Base-by-base conservation (phyloP, 2,797 vertebrate species). In the Acanthornis magna region DNA sequence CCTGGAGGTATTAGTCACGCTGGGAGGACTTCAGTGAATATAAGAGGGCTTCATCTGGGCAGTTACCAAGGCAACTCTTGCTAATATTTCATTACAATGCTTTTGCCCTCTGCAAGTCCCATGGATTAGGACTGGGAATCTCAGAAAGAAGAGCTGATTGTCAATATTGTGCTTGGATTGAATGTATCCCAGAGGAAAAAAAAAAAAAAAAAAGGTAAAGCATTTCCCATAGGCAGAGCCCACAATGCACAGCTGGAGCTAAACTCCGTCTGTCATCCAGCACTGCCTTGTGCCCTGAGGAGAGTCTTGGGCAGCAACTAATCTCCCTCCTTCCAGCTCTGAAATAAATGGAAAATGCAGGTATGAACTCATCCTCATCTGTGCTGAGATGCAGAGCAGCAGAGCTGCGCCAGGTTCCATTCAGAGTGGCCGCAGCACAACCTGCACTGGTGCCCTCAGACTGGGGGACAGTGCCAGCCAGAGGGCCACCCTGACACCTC, bases 41-140 rank as follows among this genome's bases (percentile, higher is more conserved):
- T 97, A 88, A 94, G 93, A 96, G 89, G 87, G 96, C 95, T 95
- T 96, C 96, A 97, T 96, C 96, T 91, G 93, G 90, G 88, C 85
- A 54, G 98, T 98, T 98, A 77, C 98, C 97, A 96, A 23, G 96
- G 96, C 97, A 97, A 98, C 97, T 66, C 91, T 93, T 96, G 70
- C 94, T 97, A 93, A 92, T 97, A 97, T 97, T 96, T 97, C 93
- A 86, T 96, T 95, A 94, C 93, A 95, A 95, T 95, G 95, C 91
- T 85, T 82, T 80, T 6, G 1, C 84, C 67, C 75, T 92, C 88
- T 88, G 75, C 91, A 87, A 82, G 85, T 95, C 91, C 76, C 85
- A 93, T 1, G 60, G 89, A 93, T 96, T 96, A 91, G 84, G 88
- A 95, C 74, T 82, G 95, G 65, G 95, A 96, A 91, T 85, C 93